phyloP scores from a whole-genome alignment of 2,113 vertebrate genomes.

The Apodemus sylvaticus region DNA sequence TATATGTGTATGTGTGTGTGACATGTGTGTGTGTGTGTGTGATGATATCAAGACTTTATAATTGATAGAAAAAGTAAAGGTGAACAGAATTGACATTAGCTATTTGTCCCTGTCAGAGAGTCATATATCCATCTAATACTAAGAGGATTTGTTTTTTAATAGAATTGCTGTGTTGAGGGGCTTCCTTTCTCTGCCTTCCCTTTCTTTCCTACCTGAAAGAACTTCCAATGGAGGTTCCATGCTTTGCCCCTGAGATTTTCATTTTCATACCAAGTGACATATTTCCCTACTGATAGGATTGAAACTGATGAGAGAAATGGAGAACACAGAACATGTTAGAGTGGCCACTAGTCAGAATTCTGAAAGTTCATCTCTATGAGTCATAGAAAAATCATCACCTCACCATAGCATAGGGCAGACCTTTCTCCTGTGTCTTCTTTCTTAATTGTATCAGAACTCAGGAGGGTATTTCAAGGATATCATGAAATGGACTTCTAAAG shows the following conservation, averaged over 20 bases:
- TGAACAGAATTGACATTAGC: neutral
- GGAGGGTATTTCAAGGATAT: neutral
- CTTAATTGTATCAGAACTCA: neutral
- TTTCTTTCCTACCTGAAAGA: neutral
- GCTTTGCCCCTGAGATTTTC: neutral
- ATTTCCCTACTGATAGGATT: neutral
- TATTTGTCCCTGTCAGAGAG: neutral
- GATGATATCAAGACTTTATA: neutral
- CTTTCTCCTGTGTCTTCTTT: neutral
- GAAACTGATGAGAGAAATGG: neutral
- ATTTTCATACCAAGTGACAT: neutral
- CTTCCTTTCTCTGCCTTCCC: neutral
- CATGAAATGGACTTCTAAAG: neutral
- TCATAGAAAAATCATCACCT: neutral
- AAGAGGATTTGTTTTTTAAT: neutral
- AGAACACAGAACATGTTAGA: neutral
- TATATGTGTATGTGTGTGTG: neutral
- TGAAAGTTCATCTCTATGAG: neutral
- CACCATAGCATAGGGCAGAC: neutral
- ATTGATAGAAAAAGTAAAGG: neutral
- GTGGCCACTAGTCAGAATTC: neutral
- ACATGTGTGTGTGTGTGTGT: neutral
- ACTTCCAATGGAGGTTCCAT: neutral
- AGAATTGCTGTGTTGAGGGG: neutral
- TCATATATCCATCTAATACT: neutral